A percentile compares a stretch with the other conserved stretches of the same genome.
phyloP scores from a whole-genome alignment of 2,797 vertebrate genomes.

The Varecia variegata region DNA sequence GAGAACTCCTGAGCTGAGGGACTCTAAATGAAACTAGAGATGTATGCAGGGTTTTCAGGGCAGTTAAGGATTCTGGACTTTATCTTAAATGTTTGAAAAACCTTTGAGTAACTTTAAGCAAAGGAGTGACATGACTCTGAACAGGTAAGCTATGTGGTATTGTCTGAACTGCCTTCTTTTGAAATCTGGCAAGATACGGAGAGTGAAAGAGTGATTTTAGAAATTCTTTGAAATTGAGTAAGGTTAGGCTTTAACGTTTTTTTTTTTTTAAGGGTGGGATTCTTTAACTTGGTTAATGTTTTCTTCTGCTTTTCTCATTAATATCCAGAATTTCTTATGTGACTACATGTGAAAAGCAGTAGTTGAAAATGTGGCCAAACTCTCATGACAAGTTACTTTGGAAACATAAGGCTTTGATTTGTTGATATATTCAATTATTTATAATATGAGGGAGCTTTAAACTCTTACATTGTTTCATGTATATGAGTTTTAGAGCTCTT shows the following conservation, averaged over 20 bases:
- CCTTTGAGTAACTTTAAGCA: not conserved
- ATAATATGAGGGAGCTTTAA: not conserved
- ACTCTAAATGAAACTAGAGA: not conserved
- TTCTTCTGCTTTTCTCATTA: not conserved
- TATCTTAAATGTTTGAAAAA: not conserved
- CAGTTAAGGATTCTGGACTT: not conserved
- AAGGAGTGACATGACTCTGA: not conserved
- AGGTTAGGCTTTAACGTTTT: not conserved
- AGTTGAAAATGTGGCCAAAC: slow-evolving; percentile 1
- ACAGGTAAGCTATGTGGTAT: not conserved
- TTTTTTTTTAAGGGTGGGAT: not conserved
- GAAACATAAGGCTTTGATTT: not conserved
- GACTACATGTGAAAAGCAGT: not conserved
- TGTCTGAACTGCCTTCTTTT: not conserved
- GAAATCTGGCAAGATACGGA: not conserved
- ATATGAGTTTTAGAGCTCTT: not conserved
- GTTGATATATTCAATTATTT: not conserved
- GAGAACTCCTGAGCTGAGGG: not conserved
- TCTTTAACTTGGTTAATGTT: not conserved
- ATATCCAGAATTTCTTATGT: not conserved
- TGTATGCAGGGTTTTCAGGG: not conserved
- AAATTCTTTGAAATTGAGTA: not conserved
- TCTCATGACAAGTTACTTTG: not conserved
- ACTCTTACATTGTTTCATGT: not conserved
- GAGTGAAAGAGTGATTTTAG: not conserved